Base-by-base conservation (phyloP, 2,113 vertebrate species). In the Neomonachus schauinslandi region DNA sequence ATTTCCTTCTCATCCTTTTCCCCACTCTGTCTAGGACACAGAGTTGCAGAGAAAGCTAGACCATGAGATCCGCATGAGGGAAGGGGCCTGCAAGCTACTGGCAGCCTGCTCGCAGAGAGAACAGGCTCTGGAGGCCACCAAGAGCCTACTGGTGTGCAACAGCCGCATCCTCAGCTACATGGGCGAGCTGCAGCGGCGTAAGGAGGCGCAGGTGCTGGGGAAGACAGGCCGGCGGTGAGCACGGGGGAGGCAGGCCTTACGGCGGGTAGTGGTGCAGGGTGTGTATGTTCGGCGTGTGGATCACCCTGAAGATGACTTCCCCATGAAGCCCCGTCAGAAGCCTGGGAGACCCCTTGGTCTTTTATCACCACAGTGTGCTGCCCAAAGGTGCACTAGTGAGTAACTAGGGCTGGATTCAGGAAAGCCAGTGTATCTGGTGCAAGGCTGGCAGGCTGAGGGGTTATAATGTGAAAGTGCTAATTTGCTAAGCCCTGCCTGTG, bases 21-120 rank as follows among this genome's bases (percentile, higher is more conserved):
- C 8, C 71, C 39, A 81, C 71, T 89, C 63, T 46, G n/a, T 4
- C 67, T 98, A 99, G 99, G 99, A 99, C 98, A 99, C 99, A 0
- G 99, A 99, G 98, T 98, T 99, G 97, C 99, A 99, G 98, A 99
- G 99, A 98, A 99, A 99, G 97, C 99, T 99, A 6, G 99, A 99
- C 98, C 99, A 99, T 89, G 99, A 99, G 99, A 99, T 99, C 98
- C 99, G 99, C 46, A 99, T 99, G 99, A 99, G 99, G 0, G 99
- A 99, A 22, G 99, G 99, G 1, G 99, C 99, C 36, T 99, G 99
- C 97, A 99, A 99, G 98, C 98, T 99, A 80, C 98, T 99, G 98
- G 99, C 99, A 0, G 99, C 99, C 16, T 99, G 99, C 93, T 99
- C 99, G 6, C 99, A 99, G 98, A 98, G 99, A 61, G 99, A 99